Evolutionary conservation across 2,113 vertebrate species (phyloP).

Genomic region (Carassius gibelio): DNA sequence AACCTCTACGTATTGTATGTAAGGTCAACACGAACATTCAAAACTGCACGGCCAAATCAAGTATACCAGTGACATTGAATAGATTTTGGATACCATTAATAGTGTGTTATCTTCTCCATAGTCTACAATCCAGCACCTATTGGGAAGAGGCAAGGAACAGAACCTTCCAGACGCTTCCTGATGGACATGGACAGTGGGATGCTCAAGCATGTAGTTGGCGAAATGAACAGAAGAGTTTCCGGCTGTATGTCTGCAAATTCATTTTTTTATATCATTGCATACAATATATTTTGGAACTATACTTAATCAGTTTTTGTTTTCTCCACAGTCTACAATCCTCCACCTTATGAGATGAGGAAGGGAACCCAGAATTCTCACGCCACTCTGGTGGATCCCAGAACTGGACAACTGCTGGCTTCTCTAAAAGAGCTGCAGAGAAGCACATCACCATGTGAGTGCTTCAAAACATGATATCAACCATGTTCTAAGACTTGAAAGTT

Average conservation of each 20-base stretch:
- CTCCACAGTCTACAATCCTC: slow-evolving; percentile 53
- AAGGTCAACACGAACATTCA: background rate
- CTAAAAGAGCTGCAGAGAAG: slow-evolving; percentile 53
- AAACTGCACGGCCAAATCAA: background rate
- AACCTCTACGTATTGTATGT: background rate
- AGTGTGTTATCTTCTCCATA: background rate
- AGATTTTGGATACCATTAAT: background rate
- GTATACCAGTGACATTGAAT: background rate
- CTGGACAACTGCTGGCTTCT: slow-evolving; percentile 9
- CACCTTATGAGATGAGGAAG: slow-evolving; percentile 56
- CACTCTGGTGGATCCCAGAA: slow-evolving; percentile 49
- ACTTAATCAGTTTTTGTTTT: background rate
- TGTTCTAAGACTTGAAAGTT: background rate
- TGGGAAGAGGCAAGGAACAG: slow-evolving; percentile 24
- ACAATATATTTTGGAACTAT: too few species aligned
- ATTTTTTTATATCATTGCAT: background rate
- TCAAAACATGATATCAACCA: background rate
- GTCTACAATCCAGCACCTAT: background rate
- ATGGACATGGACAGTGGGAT: slow-evolving; percentile 18
- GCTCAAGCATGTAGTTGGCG: background rate
- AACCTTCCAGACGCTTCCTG: slow-evolving; percentile 20
- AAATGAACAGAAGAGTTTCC: slow-evolving; percentile 47
- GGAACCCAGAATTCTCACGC: slow-evolving; percentile 61
- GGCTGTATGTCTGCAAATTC: background rate
- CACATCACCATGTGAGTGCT: slow-evolving; percentile 21